Conservation (phyloP, 2,113 vertebrate species). For the Sander vitreus region DNA sequence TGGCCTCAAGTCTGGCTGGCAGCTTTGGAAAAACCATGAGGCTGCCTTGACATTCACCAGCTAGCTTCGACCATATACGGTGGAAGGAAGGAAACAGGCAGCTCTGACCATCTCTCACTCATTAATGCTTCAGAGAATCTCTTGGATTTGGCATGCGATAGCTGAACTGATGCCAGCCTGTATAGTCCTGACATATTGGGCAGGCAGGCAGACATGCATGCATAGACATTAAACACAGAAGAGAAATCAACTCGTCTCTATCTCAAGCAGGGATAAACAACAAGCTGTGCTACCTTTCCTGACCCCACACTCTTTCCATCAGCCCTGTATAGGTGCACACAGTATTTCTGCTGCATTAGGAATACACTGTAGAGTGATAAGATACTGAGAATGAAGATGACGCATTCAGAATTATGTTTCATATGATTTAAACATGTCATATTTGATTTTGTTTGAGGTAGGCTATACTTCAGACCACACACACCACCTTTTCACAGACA, state of each 20-base stretch:
- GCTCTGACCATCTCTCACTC: conserved; percentile 54
- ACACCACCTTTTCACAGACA: conserved; percentile 9
- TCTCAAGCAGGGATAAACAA: conserved; percentile 31
- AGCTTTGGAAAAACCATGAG: conserved; percentile 21
- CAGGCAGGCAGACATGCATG: conserved; percentile 54
- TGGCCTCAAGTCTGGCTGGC: conserved; percentile 24
- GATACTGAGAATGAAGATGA: neutral
- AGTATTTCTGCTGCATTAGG: neutral
- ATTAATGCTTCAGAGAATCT: conserved; percentile 64
- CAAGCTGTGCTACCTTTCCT: conserved; percentile 20
- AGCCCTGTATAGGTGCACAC: neutral
- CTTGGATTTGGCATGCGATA: conserved; percentile 57
- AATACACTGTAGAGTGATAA: neutral
- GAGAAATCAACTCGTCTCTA: conserved; percentile 41
- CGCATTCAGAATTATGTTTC: neutral
- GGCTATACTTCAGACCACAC: neutral
- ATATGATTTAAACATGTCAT: neutral
- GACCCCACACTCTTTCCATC: neutral
- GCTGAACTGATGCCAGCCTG: conserved; percentile 58
- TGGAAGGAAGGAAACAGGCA: conserved; percentile 41
- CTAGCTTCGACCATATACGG: conserved; percentile 46
- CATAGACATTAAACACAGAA: conserved; percentile 38
- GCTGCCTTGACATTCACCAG: conserved; percentile 44
- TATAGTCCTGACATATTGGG: conserved; percentile 65
- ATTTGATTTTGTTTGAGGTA: conserved; percentile 23